A percentile compares a stretch with the other conserved stretches of the same genome.
These are phyloP conservation scores for Synaphobranchus kaupii DNA, from an alignment of 2,797 vertebrate species.

Conservation along the genomic window DNA sequence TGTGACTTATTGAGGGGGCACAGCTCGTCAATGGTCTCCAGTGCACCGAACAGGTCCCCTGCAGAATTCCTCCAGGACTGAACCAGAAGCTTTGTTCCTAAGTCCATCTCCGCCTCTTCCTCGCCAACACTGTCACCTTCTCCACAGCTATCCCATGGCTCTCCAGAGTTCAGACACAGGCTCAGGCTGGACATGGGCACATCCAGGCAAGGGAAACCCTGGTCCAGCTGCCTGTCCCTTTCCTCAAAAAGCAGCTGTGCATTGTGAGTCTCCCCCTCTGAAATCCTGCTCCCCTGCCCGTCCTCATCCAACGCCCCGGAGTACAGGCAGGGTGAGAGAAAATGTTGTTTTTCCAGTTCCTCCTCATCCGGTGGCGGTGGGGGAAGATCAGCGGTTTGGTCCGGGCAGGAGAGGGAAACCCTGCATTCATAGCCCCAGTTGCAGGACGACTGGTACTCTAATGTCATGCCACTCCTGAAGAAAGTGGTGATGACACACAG, in stretches of 20 bases:
- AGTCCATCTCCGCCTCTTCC: too few relatives aligned
- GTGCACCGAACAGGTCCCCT: neutral
- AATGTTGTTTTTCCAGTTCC: neutral
- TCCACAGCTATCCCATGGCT: neutral
- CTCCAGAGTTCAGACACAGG: neutral
- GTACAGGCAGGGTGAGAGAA: neutral
- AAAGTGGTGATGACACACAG: neutral
- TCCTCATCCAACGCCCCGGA: neutral
- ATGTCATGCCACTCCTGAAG: neutral
- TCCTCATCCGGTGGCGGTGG: neutral
- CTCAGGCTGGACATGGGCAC: constrained; percentile 14
- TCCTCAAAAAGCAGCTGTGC: neutral
- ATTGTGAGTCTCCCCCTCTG: neutral
- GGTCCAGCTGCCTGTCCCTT: neutral
- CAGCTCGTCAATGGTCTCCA: neutral
- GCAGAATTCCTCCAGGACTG: neutral
- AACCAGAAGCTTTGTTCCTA: neutral
- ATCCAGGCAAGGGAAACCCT: neutral
- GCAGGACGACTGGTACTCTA: neutral
- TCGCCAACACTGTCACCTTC: neutral
- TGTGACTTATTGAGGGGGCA: neutral
- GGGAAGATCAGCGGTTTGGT: neutral
- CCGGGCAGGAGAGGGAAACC: neutral
- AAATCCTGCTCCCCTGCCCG: neutral
- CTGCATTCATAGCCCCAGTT: neutral